These are phyloP conservation scores for Spodoptera frugiperda DNA, from an alignment of 1,140 invertebrate species.

Conservation along the genomic window DNA sequence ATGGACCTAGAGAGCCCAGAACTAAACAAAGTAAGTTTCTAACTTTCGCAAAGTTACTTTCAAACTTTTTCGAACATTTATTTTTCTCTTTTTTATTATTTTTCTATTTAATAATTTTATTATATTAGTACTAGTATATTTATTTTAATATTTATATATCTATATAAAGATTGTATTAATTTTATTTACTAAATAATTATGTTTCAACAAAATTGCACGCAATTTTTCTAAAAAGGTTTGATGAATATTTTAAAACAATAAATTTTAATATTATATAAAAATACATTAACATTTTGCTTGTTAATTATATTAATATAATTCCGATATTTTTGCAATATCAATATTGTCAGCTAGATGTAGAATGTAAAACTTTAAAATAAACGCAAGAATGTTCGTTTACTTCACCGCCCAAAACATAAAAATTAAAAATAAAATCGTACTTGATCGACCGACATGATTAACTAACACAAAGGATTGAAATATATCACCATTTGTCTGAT, in stretches of 20 bases:
- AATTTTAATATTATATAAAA: too few species aligned
- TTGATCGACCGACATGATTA: neutral
- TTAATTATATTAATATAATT: neutral
- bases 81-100: neutral
- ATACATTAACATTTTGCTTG: neutral
- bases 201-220: too few species aligned
- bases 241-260: too few species aligned
- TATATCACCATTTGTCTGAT: constrained; percentile 22
- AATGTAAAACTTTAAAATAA: too few species aligned
- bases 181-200: too few species aligned
- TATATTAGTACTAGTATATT: neutral
- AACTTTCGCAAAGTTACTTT: constrained; percentile 39
- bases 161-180: neutral
- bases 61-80: neutral
- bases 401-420: too few species aligned
- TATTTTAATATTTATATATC: neutral
- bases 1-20: constrained; percentile 98
- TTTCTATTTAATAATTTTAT: neutral
- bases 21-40: constrained; percentile 97
- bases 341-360: too few species aligned
- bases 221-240: too few species aligned
- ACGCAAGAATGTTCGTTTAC: too few species aligned
- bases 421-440: too few species aligned
- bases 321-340: too few species aligned
- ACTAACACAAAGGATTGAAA: neutral